These are phyloP conservation scores for Sussaba pulchella DNA, from an alignment of 2,888 invertebrate genomes.

Conservation along the genomic window DNA sequence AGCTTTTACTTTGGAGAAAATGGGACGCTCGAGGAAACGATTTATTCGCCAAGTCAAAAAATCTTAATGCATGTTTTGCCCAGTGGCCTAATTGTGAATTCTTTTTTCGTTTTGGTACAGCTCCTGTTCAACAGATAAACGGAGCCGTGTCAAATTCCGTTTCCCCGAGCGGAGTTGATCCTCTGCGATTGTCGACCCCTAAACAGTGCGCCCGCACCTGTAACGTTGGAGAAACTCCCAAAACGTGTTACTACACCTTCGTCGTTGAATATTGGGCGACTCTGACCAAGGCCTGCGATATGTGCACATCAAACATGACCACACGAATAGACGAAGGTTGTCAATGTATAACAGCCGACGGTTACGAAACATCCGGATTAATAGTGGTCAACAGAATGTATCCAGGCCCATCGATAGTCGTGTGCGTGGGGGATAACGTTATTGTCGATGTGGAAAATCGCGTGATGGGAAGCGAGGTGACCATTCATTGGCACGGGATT, in stretches of 20 bases:
- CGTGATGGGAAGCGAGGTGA: constrained; percentile 93
- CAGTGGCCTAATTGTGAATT: no score
- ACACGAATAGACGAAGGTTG: constrained; percentile 66
- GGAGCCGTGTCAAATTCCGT: no score
- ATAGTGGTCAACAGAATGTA: constrained; percentile 71
- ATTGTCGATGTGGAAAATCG: constrained; percentile 94
- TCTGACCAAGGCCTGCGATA: constrained; percentile 74
- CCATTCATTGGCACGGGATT: constrained; percentile 97
- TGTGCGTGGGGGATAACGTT: constrained; percentile 94
- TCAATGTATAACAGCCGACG: constrained; percentile 71
- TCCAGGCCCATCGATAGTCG: constrained; percentile 87
- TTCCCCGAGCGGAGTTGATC: no score
- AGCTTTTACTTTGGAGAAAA: no score
- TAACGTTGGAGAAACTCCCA: constrained; percentile 93
- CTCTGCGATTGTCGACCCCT: constrained; percentile 93
- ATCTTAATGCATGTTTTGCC: no score
- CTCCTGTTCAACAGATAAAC: no score
- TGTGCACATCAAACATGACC: constrained; percentile 68
- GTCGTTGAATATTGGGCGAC: constrained; percentile 95
- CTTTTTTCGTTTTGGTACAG: no score
- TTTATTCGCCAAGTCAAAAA: no score
- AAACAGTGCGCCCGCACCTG: constrained; percentile 95
- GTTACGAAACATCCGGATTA: constrained; percentile 64
- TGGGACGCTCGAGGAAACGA: no score
- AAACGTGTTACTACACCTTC: constrained; percentile 95